These are phyloP conservation scores for Cetonia aurata DNA, from an alignment of 2,888 invertebrate species.

Conservation along the genomic window DNA sequence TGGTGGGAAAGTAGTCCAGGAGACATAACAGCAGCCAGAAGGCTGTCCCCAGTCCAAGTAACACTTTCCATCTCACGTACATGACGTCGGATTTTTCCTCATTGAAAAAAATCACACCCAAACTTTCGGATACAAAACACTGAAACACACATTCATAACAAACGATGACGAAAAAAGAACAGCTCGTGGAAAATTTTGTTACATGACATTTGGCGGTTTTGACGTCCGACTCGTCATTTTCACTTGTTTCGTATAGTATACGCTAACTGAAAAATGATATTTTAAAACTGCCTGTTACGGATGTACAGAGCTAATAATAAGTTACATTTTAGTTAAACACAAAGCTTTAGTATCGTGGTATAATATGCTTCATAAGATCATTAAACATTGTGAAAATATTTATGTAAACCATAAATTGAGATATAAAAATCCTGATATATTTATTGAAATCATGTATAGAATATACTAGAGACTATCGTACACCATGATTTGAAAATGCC, in stretches of 20 bases:
- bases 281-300: too few relatives aligned
- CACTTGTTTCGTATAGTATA: background rate
- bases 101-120: slow-evolving; percentile 13
- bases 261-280: too few relatives aligned
- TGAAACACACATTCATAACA: slow-evolving; percentile 4
- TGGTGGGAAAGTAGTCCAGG: slow-evolving; percentile 50
- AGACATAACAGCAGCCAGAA: slow-evolving; percentile 59
- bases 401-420: too few relatives aligned
- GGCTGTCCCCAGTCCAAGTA: slow-evolving; percentile 57
- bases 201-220: slow-evolving; percentile 17
- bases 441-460: too few relatives aligned
- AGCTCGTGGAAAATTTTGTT: slow-evolving; percentile 9
- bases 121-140: background rate
- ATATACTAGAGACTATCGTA: too few relatives aligned
- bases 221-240: slow-evolving; percentile 1
- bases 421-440: too few relatives aligned
- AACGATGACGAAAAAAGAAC: background rate
- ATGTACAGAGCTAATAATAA: too few relatives aligned
- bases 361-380: too few relatives aligned
- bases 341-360: too few relatives aligned
- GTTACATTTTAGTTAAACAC: too few relatives aligned
- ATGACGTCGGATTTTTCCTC: slow-evolving; percentile 48
- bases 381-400: too few relatives aligned
- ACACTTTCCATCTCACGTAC: slow-evolving; percentile 58
- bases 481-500: too few relatives aligned